Evolutionary conservation across 2,113 vertebrate genomes (phyloP).

Genomic region (Otis tarda): DNA sequence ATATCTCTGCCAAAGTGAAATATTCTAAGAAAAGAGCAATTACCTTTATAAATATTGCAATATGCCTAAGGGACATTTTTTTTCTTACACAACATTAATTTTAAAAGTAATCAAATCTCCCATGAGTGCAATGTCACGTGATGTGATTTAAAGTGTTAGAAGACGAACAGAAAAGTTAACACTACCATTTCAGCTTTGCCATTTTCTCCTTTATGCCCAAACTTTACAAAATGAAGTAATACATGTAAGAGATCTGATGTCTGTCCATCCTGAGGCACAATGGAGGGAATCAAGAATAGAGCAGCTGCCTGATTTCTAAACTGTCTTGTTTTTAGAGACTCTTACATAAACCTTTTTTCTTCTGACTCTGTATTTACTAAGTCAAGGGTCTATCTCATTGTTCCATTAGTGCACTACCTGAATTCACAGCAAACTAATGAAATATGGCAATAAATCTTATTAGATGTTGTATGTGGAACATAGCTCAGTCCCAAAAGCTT

Average conservation of each 20-base stretch:
- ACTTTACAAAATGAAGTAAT: not conserved
- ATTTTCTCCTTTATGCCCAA: not conserved
- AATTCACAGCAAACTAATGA: constrained; percentile 8
- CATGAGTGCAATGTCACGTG: not conserved
- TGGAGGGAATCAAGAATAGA: not conserved
- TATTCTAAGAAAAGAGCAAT: not conserved
- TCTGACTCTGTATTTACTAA: not conserved
- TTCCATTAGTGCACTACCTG: constrained; percentile 12
- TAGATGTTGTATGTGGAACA: not conserved
- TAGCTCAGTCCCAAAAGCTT: not conserved
- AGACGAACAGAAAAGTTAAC: not conserved
- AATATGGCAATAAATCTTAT: constrained; percentile 34
- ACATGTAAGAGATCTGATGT: not conserved
- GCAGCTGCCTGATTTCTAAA: constrained; percentile 19
- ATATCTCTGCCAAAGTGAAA: not conserved
- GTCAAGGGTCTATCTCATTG: constrained; percentile 30
- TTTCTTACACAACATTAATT: not conserved
- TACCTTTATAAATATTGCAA: not conserved
- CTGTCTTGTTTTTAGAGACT: not conserved
- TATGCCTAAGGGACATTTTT: not conserved
- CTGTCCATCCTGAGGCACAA: not conserved
- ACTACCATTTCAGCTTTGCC: not conserved
- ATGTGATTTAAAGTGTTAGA: not conserved
- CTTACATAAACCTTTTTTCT: constrained; percentile 29
- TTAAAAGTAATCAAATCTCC: not conserved